These are phyloP conservation scores for Zosterops borbonicus DNA, from an alignment of 2,113 vertebrate species.

Conservation along the genomic window DNA sequence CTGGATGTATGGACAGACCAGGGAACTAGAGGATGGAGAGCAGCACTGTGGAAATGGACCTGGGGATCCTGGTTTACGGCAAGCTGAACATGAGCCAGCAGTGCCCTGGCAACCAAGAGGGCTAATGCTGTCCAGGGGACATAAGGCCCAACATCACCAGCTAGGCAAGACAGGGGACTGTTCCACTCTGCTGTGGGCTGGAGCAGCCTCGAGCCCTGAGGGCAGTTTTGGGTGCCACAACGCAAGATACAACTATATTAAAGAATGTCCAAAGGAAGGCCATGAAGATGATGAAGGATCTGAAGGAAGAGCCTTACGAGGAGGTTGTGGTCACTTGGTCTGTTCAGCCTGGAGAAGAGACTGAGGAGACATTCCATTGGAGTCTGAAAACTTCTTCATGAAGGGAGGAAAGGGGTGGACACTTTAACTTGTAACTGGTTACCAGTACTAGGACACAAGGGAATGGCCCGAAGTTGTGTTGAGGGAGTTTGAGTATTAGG, in stretches of 20 bases:
- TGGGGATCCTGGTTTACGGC: background rate
- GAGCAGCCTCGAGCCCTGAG: accelerated
- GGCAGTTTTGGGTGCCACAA: background rate
- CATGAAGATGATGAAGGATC: background rate
- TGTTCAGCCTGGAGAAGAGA: background rate
- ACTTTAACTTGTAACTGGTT: no score
- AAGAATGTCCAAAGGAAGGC: background rate
- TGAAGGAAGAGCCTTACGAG: background rate
- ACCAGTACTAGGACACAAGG: background rate
- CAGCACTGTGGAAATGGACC: accelerated
- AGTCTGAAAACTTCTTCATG: background rate
- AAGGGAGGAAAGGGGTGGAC: background rate
- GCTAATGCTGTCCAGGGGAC: background rate
- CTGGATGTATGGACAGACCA: background rate
- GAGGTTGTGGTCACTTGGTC: background rate
- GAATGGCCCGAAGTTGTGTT: background rate
- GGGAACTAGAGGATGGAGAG: background rate
- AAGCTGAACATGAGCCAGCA: background rate
- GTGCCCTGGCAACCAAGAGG: background rate
- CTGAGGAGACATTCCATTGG: background rate
- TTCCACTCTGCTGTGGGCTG: accelerated
- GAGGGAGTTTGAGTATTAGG: background rate
- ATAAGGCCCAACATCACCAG: background rate
- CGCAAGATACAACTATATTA: background rate
- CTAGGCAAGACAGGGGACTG: background rate